phyloP scores from a whole-genome alignment of 2,888 invertebrate genomes.

The Tipula confusa region DNA sequence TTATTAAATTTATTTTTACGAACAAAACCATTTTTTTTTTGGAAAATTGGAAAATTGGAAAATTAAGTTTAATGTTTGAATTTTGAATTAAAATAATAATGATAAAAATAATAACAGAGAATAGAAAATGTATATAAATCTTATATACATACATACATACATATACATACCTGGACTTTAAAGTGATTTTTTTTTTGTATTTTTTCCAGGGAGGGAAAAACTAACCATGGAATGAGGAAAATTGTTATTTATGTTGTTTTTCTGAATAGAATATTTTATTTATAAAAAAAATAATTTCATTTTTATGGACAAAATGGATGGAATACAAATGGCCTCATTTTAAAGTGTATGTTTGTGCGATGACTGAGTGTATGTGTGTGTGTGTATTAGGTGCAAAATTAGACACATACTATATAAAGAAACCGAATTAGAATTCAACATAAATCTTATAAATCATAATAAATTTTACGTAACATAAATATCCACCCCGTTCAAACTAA shows the following conservation, averaged over 20 bases:
- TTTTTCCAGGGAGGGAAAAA: neutral
- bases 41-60: slow-evolving; percentile 28
- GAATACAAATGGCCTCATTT: neutral
- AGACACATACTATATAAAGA: neutral
- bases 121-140: slow-evolving; percentile 9
- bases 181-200: neutral
- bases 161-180: neutral
- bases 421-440: neutral
- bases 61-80: slow-evolving; percentile 30
- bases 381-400: neutral
- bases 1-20: slow-evolving; percentile 29
- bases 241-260: slow-evolving; percentile 4
- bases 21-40: neutral
- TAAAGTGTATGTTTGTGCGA: too few species aligned
- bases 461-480: neutral
- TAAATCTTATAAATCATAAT: neutral
- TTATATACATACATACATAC: neutral
- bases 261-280: slow-evolving; percentile 25
- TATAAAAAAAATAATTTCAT: neutral
- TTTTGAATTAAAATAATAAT: slow-evolving; percentile 28
- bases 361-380: too few species aligned
- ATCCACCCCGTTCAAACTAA: neutral
- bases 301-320: neutral
- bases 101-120: slow-evolving; percentile 20
- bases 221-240: neutral